Conservation (phyloP, 2,888 invertebrate genomes). For the Chorisops tibialis region DNA sequence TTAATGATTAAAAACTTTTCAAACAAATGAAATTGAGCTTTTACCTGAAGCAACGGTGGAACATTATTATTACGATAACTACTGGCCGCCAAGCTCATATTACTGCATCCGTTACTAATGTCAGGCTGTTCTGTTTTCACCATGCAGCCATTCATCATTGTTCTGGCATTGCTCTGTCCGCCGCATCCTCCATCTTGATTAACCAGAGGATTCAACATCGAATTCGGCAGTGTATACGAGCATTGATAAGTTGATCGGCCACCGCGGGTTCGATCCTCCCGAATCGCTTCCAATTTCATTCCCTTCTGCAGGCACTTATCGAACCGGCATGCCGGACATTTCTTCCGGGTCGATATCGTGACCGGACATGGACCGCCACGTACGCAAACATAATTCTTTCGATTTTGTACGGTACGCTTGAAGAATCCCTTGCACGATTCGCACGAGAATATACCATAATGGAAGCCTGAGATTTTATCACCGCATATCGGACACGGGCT, state of each 20-base stretch:
- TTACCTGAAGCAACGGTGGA: constrained; percentile 68
- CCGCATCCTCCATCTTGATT: constrained; percentile 48
- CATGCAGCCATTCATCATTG: constrained; percentile 50
- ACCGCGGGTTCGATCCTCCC: constrained; percentile 91
- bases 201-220: constrained; percentile 56
- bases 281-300: constrained; percentile 95
- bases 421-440: constrained; percentile 98
- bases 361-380: constrained; percentile 89
- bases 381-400: constrained; percentile 93
- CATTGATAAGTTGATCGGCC: constrained; percentile 95
- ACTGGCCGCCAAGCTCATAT: constrained; percentile 30
- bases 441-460: constrained; percentile 97
- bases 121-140: constrained; percentile 56
- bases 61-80: constrained; percentile 52
- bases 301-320: constrained; percentile 94
- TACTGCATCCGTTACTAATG: constrained; percentile 37
- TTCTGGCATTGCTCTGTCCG: constrained; percentile 45
- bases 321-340: constrained; percentile 95
- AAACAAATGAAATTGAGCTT: background rate
- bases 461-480: constrained; percentile 94
- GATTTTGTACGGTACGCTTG: constrained; percentile 96
- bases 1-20: background rate
- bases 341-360: constrained; percentile 88
- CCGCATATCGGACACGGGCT: constrained; percentile 95
- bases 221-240: constrained; percentile 80